A percentile compares a stretch with the other conserved stretches of the same genome.
Evolutionary conservation across 2,113 vertebrate genomes (phyloP).

Genomic region (Brachyistius frenatus): DNA sequence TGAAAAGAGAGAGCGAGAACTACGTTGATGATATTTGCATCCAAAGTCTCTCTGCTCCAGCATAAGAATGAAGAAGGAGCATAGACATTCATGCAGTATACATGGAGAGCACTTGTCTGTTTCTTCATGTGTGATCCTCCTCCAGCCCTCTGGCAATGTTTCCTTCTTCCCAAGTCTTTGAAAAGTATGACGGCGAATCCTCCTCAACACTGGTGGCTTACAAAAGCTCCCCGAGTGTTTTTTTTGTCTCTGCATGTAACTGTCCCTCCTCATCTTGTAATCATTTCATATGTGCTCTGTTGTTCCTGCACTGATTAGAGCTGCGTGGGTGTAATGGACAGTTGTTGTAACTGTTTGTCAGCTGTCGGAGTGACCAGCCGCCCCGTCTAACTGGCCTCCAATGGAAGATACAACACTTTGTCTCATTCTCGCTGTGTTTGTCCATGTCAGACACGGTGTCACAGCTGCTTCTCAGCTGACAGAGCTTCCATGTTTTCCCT

Average conservation of each 20-base stretch:
- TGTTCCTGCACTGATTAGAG: conserved; percentile 51
- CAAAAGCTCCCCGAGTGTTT: neutral
- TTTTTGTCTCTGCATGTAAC: conserved; percentile 1
- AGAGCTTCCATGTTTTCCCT: neutral
- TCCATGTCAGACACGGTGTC: conserved; percentile 23
- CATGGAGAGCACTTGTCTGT: neutral
- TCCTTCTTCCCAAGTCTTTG: neutral
- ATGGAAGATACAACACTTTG: conserved; percentile 51
- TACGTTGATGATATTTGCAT: neutral
- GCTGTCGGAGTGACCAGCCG: conserved; percentile 58
- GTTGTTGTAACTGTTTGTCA: conserved; percentile 69
- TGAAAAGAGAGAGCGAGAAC: neutral
- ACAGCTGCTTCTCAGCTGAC: conserved; percentile 50
- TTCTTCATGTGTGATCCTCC: conserved; percentile 11
- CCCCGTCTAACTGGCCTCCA: conserved; percentile 45
- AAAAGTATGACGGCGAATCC: conserved; percentile 6
- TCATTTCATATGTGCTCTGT: conserved; percentile 37
- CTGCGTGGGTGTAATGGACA: conserved; percentile 63
- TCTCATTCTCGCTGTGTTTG: conserved; percentile 24
- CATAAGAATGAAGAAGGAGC: neutral
- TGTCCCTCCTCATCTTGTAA: conserved; percentile 17
- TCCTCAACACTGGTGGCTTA: conserved; percentile 4
- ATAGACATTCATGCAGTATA: neutral
- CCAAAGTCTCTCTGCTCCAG: neutral
- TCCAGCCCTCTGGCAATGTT: conserved; percentile 16